A percentile compares a stretch with the other conserved stretches of the same genome.
phyloP scores from a whole-genome alignment of 2,888 invertebrate genomes.

The Aphodius granarius region DNA sequence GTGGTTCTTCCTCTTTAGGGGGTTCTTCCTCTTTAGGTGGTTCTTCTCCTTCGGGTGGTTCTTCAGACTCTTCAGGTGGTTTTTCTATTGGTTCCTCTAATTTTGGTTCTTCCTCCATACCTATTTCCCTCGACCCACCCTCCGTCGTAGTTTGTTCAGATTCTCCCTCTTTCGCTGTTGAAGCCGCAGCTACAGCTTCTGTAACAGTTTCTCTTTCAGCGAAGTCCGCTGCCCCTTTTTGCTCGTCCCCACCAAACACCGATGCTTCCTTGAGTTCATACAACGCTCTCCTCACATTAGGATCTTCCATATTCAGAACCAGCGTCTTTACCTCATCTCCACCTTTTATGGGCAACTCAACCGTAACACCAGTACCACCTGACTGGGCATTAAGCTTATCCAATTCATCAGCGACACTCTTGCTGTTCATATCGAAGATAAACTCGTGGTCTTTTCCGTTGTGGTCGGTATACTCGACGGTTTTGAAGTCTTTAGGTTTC shows the following conservation, averaged over 20 bases:
- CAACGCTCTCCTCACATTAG: background rate
- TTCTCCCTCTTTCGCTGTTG: no score
- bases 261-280: background rate
- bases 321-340: background rate
- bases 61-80: no score
- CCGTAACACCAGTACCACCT: background rate
- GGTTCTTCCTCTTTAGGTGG: no score
- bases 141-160: no score
- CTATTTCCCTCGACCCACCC: no score
- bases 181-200: no score
- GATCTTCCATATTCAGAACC: background rate
- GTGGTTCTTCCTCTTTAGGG: no score
- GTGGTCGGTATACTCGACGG: background rate
- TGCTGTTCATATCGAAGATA: constrained; percentile 8
- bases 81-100: no score
- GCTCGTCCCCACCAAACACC: background rate
- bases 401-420: background rate
- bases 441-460: background rate
- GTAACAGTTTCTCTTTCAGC: no score
- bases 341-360: background rate
- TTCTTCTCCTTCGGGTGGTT: background rate
- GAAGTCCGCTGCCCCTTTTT: background rate
- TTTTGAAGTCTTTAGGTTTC: background rate
- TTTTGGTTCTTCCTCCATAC: no score
- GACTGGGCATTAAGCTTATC: background rate